Base-by-base conservation (phyloP, 2,888 invertebrate species). In the Enchytraeus crypticus region DNA sequence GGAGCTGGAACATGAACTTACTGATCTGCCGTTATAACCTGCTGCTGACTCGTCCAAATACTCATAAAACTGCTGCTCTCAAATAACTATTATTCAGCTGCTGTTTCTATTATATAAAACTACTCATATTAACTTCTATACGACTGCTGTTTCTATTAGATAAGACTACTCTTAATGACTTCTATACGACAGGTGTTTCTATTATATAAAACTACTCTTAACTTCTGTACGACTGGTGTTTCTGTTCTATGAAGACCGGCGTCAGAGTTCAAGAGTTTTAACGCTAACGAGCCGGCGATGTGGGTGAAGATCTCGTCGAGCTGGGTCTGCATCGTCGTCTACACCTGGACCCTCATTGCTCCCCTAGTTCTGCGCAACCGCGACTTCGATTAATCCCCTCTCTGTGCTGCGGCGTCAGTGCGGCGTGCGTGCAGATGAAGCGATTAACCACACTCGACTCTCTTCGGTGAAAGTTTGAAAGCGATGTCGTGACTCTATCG, bases 281-380 rank as follows among this genome's bases (percentile, higher is more conserved):
- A 47, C 14, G 49, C 60, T 46, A 70, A 67, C 51, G 62, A 85
- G 68, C 93, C 95, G 47, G 95, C 97, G 3, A 92, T 98, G 87
- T 98, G 98, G 98, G 88, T 98, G 65, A 99, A 99, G 83, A 90
- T 93, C 61, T 85, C 91, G 33, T 96, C 96, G 18, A 90, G 92
- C 67, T 99, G 98, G 98, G 80, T 96, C 64, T 96, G 97, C 76
- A 81, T 93, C 59, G 84, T 84, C 5, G 84, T 98, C 51, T 99
- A 99, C 79, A 82, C 86, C 51, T 99, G 97, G 97, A 91, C 96
- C 51, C 82, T 98, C 65, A 79, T 91, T 46, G 98, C 97, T 23
- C 98, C 98, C 2, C 83, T 89, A 56, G 71, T 93, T 18, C 84
- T 97, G 64, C 55, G 45, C 46, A 61, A 63, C 45, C 30, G 63